phyloP scores from a whole-genome alignment of 64 coral and sea anemone genomes.

The Dendrophyllia cribrosa region DNA sequence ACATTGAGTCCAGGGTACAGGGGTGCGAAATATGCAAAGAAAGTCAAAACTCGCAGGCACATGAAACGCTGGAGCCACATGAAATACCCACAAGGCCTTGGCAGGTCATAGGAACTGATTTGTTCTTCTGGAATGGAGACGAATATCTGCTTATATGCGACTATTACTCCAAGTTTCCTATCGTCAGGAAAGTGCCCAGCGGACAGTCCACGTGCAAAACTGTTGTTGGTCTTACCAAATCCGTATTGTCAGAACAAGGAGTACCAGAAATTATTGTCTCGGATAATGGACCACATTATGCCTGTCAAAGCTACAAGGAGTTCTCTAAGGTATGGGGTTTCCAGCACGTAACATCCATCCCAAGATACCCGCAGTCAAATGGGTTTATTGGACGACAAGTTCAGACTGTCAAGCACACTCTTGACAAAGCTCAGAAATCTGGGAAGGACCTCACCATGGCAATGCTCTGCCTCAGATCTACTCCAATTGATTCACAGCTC shows the following conservation, averaged over 20 bases:
- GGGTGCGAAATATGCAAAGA: constrained; percentile 8
- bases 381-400: too few relatives aligned
- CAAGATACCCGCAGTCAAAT: constrained; percentile 40
- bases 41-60: neutral
- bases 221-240: constrained; percentile 12
- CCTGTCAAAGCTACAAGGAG: constrained; percentile 25
- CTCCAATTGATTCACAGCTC: constrained; percentile 3
- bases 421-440: too few relatives aligned
- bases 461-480: too few relatives aligned
- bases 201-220: constrained; percentile 16
- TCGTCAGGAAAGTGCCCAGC: constrained; percentile 12
- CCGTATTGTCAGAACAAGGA: constrained; percentile 35
- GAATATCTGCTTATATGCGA: constrained; percentile 20
- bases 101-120: neutral
- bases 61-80: constrained; percentile 14
- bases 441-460: too few relatives aligned
- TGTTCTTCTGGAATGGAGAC: neutral
- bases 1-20: neutral
- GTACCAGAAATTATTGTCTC: constrained; percentile 18
- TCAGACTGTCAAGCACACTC: too few relatives aligned
- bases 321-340: constrained; percentile 24
- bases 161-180: constrained; percentile 44
- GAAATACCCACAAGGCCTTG: constrained; percentile 21
- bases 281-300: constrained; percentile 42
- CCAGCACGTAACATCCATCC: constrained; percentile 29